These are phyloP conservation scores for Calosoma granatense DNA, from an alignment of 1,140 invertebrate genomes.

Conservation along the genomic window DNA sequence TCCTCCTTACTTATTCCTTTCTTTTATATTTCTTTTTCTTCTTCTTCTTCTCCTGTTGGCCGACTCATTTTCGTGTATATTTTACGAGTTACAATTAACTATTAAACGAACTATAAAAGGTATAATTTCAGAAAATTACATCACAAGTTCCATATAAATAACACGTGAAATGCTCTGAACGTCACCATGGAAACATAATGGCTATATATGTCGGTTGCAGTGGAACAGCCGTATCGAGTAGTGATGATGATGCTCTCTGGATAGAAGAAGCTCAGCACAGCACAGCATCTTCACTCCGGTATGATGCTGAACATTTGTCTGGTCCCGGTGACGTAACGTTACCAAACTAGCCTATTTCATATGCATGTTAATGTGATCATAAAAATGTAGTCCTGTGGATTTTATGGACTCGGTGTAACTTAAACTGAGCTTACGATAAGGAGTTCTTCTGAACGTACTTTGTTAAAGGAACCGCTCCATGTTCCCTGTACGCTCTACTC, in stretches of 20 bases:
- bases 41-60: neutral
- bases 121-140: neutral
- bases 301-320: neutral
- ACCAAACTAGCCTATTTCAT: slow-evolving; percentile 8
- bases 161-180: neutral
- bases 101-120: neutral
- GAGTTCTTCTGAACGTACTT: no score
- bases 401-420: neutral
- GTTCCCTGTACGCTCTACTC: no score
- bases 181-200: neutral
- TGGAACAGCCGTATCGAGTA: no score
- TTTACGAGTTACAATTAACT: neutral
- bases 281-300: neutral
- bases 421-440: neutral
- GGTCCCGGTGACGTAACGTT: neutral
- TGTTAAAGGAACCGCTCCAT: neutral
- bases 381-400: slow-evolving; percentile 8
- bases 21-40: neutral
- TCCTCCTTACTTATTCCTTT: neutral
- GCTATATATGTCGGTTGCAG: no score
- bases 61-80: neutral
- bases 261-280: no score
- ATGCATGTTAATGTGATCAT: slow-evolving; percentile 8
- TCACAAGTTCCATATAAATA: neutral
- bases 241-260: neutral